Percentiles rank a stretch among this genome's conserved stretches.
Conservation (phyloP, 2,797 vertebrate species). For the Enteromius mattozi region DNA sequence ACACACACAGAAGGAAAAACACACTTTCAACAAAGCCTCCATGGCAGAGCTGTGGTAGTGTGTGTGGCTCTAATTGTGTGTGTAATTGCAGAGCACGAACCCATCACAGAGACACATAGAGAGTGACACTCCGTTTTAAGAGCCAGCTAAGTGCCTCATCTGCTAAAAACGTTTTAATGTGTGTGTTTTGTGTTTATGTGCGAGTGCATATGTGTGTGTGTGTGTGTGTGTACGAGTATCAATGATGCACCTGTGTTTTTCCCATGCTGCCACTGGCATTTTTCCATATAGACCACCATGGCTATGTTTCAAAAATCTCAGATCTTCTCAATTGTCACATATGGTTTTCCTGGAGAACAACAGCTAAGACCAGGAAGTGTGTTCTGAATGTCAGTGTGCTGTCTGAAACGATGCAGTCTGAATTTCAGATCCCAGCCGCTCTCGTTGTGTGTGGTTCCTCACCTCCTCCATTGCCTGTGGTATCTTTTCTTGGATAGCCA, state of each 20-base stretch:
- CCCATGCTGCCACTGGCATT: conserved; percentile 22
- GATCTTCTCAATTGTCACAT: conserved; percentile 19
- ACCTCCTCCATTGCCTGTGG: conserved; percentile 34
- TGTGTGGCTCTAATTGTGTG: conserved; percentile 66
- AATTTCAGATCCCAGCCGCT: neutral
- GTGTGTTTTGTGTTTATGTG: conserved; percentile 25
- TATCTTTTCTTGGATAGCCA: conserved; percentile 82
- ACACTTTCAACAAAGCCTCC: conserved; percentile 50
- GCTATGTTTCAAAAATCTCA: conserved; percentile 13
- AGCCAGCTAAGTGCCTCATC: conserved; percentile 60
- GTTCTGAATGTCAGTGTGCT: neutral
- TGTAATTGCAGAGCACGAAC: conserved; percentile 67
- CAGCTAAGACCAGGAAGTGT: conserved; percentile 17
- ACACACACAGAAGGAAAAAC: conserved; percentile 36
- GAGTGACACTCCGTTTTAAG: conserved; percentile 63
- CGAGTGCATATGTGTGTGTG: no score
- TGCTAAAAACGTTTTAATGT: conserved; percentile 58
- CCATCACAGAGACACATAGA: conserved; percentile 57
- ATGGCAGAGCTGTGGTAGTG: conserved; percentile 53
- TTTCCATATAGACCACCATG: conserved; percentile 29
- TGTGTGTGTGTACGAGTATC: neutral
- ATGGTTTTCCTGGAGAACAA: neutral
- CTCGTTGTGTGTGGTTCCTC: conserved; percentile 24
- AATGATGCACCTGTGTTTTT: conserved; percentile 50
- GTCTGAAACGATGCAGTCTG: neutral